Evolutionary conservation across 2,888 invertebrate genomes (phyloP), one percentile per base, ranked within the genome.

Genomic region (Aromia moschata): DNA sequence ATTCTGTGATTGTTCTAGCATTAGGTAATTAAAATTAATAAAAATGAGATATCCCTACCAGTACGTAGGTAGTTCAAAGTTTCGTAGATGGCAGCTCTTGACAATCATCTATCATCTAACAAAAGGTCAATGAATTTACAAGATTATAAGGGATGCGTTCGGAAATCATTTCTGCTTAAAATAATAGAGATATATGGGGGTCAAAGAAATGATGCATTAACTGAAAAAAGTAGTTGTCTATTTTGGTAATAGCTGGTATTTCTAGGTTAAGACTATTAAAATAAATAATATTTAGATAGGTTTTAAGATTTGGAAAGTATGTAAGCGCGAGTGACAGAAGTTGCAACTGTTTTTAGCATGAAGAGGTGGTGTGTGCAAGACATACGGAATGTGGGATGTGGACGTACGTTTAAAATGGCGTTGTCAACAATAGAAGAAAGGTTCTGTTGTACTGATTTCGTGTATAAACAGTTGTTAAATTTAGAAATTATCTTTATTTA

Each of bases 391-490:
- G 52, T 52, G 31, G 52, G 41, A 40, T 52, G 52, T 52, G 52
- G 52, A 52, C 52, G 52, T 52, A 41, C 52, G 40, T 68, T 74
- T 72, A 76, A 75, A 75, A 78, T 78, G 77, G 78, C 77, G 78
- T 74, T 79, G 77, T 79, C 79, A 79, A 80, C 79, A 80, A 79
- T 79, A 74, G 71, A 72, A 74, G 74, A 71, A 74, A 75, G 71
- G 71, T 75, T 74, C 74, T 72, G 70, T 75, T 73, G 67, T 65
- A 69, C 61, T 70, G 59, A 66, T 70, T 68, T 55, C 56, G 56
- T 40, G 58, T 59, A 66, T 57, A 69, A 65, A 67, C 62, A 58
- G 46, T 65, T 64, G 61, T 57, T 58, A 60, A 63, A 55, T 60
- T 58, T 57, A 58, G 47, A 58, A 59, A 47, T 64, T 64, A 56